phyloP scores from a whole-genome alignment of 2,888 invertebrate species.

The Drosophila meridiana region DNA sequence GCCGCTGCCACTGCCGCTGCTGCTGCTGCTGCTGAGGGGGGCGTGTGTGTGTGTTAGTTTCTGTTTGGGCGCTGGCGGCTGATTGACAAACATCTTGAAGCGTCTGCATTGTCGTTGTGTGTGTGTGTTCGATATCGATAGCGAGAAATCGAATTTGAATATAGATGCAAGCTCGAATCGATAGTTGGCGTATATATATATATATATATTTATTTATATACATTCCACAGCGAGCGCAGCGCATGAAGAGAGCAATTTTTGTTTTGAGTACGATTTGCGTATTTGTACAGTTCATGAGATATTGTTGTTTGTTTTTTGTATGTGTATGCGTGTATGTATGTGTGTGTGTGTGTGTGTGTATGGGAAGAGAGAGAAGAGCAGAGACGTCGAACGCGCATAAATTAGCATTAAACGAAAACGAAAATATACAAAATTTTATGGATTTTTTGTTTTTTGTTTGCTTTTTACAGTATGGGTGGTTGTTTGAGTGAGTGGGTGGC shows the following conservation, averaged over 20 bases:
- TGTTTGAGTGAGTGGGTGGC: conserved; percentile 39
- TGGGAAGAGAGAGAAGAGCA: conserved; percentile 76
- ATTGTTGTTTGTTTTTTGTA: conserved; percentile 29
- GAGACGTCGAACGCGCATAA: conserved; percentile 76
- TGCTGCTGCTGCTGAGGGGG: conserved; percentile 26
- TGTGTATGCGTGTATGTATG: conserved; percentile 28
- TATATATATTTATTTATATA: conserved; percentile 31
- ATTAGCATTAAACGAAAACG: conserved; percentile 75
- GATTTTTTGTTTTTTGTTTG: conserved; percentile 52
- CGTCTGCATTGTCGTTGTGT: conserved; percentile 78
- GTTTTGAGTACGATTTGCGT: conserved; percentile 55
- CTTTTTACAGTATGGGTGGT: conserved; percentile 57
- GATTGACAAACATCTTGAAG: conserved; percentile 84
- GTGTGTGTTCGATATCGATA: conserved; percentile 37
- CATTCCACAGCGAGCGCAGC: conserved; percentile 76
- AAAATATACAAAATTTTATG: conserved; percentile 57
- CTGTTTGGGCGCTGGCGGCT: conserved; percentile 70
- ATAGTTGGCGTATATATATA: conserved; percentile 40
- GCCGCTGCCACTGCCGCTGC: conserved; percentile 18
- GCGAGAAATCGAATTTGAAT: conserved; percentile 35
- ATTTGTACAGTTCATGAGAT: conserved; percentile 70
- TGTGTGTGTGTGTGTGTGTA: conserved; percentile 53
- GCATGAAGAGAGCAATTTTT: conserved; percentile 70
- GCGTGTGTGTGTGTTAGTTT: conserved; percentile 69
- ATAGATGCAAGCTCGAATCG: conserved; percentile 33